A percentile compares a stretch with the other conserved stretches of the same genome.
Evolutionary conservation across 1,140 invertebrate genomes (phyloP).

Genomic region (Dendroctonus ponderosae): DNA sequence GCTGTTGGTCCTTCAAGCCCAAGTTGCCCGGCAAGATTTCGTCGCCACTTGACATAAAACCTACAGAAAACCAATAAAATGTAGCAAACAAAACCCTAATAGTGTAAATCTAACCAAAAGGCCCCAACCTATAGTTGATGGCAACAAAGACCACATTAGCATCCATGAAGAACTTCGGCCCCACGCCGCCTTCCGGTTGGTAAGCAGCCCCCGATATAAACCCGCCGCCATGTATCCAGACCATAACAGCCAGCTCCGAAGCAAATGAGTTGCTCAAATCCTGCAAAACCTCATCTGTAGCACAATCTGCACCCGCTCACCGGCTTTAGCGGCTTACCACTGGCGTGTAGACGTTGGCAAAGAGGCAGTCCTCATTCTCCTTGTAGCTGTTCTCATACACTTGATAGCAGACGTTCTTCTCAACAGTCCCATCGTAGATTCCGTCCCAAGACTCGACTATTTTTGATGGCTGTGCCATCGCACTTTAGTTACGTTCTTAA

Average conservation of each 20-base stretch:
- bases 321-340: slow-evolving; percentile 8
- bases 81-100: too few relatives aligned
- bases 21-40: slow-evolving; percentile 13
- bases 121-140: slow-evolving; percentile 25
- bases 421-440: slow-evolving; percentile 28
- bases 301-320: too few relatives aligned
- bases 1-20: slow-evolving; percentile 17
- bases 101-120: slow-evolving; percentile 15
- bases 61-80: not conserved
- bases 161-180: slow-evolving; percentile 27
- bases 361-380: slow-evolving; percentile 32
- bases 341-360: slow-evolving; percentile 31
- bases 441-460: slow-evolving; percentile 22
- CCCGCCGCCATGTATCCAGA: slow-evolving; percentile 27
- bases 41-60: slow-evolving; percentile 20
- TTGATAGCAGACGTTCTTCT: slow-evolving; percentile 29
- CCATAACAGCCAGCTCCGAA: slow-evolving; percentile 18
- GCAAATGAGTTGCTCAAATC: slow-evolving; percentile 4
- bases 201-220: slow-evolving; percentile 20
- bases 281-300: not conserved
- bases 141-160: slow-evolving; percentile 17
- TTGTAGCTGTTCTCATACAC: slow-evolving; percentile 10
- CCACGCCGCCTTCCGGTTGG: slow-evolving; percentile 11
- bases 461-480: slow-evolving; percentile 6
- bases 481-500: not conserved